phyloP scores from a whole-genome alignment of 2,888 invertebrate genomes.

The Oegoconia quadripuncta region DNA sequence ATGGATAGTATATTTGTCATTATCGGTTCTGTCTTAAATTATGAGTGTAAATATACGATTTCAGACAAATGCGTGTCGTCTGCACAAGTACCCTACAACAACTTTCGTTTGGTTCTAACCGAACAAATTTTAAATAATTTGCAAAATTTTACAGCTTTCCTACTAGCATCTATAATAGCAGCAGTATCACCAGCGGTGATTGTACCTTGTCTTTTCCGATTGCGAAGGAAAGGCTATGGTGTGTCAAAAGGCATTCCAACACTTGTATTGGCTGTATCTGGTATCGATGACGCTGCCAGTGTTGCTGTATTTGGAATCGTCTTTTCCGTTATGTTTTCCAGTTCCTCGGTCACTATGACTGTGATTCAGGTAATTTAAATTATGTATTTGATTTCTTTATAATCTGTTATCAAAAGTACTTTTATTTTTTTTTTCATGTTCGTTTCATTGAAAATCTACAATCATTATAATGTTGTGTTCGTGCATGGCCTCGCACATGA shows the following conservation, averaged over 20 bases:
- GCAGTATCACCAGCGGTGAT: constrained; percentile 95
- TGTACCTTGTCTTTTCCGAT: constrained; percentile 89
- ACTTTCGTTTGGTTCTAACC: too few relatives aligned
- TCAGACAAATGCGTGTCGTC: too few relatives aligned
- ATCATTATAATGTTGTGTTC: too few relatives aligned
- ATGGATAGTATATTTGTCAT: too few relatives aligned
- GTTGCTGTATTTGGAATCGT: constrained; percentile 92
- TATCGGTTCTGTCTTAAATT: too few relatives aligned
- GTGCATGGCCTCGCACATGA: too few relatives aligned
- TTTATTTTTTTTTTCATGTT: too few relatives aligned
- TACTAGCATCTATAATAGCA: constrained; percentile 87
- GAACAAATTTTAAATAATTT: neutral
- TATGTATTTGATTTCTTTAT: too few relatives aligned
- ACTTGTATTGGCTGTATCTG: constrained; percentile 91
- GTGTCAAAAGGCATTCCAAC: constrained; percentile 94
- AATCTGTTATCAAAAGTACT: too few relatives aligned
- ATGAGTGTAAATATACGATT: too few relatives aligned
- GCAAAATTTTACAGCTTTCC: constrained; percentile 72
- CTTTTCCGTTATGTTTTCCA: constrained; percentile 87
- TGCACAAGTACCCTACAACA: too few relatives aligned
- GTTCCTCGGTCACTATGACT: constrained; percentile 78
- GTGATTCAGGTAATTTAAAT: constrained; percentile 33
- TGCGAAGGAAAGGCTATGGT: constrained; percentile 89
- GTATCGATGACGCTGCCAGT: constrained; percentile 92
- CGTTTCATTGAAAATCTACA: too few relatives aligned